Conservation (phyloP, 2,797 vertebrate species). For the Bovichtus diacanthus region DNA sequence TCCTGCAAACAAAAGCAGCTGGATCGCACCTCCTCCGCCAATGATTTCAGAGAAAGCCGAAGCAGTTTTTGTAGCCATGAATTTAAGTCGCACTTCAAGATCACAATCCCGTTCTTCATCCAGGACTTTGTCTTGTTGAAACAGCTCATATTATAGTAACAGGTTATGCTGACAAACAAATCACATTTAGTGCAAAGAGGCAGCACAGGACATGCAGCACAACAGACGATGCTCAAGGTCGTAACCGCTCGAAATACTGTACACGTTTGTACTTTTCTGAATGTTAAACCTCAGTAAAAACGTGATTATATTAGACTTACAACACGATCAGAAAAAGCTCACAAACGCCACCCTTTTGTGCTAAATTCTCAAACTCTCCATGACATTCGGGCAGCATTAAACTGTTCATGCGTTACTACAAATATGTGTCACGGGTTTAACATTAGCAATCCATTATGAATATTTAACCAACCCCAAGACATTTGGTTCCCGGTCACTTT, state of each 20-base stretch:
- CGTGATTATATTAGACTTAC: not conserved
- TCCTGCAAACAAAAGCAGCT: conserved; percentile 18
- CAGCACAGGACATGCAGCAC: not conserved
- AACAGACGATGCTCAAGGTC: not conserved
- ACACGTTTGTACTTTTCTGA: not conserved
- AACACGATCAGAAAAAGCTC: not conserved
- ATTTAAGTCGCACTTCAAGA: conserved; percentile 30
- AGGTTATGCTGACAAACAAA: conserved; percentile 18
- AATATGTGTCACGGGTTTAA: conserved; percentile 18
- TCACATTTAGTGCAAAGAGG: not conserved
- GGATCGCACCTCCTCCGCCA: conserved; percentile 17
- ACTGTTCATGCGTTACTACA: not conserved
- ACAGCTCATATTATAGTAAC: not conserved
- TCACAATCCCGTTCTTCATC: conserved; percentile 2
- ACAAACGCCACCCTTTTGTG: not conserved
- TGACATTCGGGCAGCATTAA: not conserved
- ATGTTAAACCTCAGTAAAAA: not conserved
- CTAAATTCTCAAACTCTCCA: not conserved
- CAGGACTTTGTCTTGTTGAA: not conserved
- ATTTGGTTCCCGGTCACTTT: conserved; percentile 7
- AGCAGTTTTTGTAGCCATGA: not conserved
- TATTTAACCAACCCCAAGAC: conserved; percentile 21
- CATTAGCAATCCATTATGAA: conserved; percentile 14
- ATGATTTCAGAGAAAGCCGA: not conserved
- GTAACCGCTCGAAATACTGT: not conserved